phyloP scores from a whole-genome alignment of 1,140 invertebrate genomes.

The Ladona fulva region DNA sequence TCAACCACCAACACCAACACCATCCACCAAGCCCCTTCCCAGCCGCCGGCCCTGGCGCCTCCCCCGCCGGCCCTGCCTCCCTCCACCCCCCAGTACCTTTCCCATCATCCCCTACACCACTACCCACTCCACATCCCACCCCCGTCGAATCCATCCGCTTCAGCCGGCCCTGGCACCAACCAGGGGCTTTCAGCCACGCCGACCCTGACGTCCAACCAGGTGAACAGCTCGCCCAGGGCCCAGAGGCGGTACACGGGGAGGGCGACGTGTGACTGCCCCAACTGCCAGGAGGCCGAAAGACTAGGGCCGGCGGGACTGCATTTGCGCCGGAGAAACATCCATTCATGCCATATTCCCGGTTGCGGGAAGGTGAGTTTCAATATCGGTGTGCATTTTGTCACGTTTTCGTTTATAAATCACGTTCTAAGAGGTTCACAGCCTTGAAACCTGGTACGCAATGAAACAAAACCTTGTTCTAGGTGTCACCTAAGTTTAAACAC shows the following conservation, averaged over 20 bases:
- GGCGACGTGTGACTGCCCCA: slow-evolving; percentile 96
- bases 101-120: slow-evolving; percentile 33
- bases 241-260: slow-evolving; percentile 90
- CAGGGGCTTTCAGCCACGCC: too few relatives aligned
- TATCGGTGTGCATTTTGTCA: too few relatives aligned
- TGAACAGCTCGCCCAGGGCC: slow-evolving; percentile 69
- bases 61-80: neutral
- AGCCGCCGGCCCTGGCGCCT: neutral
- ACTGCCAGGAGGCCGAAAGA: slow-evolving; percentile 93
- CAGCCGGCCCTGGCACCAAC: slow-evolving; percentile 30
- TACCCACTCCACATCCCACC: slow-evolving; percentile 39
- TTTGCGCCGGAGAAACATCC: slow-evolving; percentile 92
- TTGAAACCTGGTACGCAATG: too few relatives aligned
- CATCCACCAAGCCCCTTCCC: slow-evolving; percentile 20
- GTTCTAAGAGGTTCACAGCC: too few relatives aligned
- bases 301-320: slow-evolving; percentile 89
- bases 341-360: slow-evolving; percentile 97
- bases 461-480: too few relatives aligned
- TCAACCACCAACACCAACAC: neutral
- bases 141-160: slow-evolving; percentile 39
- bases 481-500: too few relatives aligned
- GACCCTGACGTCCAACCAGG: too few relatives aligned
- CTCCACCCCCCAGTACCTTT: neutral
- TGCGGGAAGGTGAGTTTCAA: slow-evolving; percentile 77
- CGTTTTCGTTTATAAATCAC: too few relatives aligned